Evolutionary conservation across 2,888 invertebrate genomes (phyloP), one percentile per base, ranked within the genome.

Genomic region (Caenorhabditis imperialis): DNA sequence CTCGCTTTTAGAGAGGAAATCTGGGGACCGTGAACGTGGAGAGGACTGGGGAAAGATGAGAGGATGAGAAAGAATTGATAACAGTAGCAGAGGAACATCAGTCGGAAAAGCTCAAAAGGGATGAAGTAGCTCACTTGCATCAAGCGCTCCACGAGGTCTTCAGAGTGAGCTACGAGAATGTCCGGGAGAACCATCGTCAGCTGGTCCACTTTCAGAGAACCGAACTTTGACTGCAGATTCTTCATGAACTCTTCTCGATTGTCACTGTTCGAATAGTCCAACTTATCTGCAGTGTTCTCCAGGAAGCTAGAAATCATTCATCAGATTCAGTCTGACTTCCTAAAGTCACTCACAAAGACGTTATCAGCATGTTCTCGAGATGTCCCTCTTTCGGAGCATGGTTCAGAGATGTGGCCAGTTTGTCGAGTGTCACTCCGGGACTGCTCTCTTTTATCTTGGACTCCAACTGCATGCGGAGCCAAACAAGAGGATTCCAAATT

Each of bases 31-130:
- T 70, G 40, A 42, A 38, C 42, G 25, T 57, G 67, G 67, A 48
- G 62, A 65, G 67, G 67, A 57, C 57, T 57, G 50, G 67, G 57
- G 67, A 67, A 67, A 51, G 51, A 67, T 50, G 65, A 65, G 42
- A 50, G 57, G 57, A 67, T 35, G 33, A 20, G n/a, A 67, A 51
- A 42, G 57, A 67, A 50, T 50, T 38, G 57, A 44, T 67, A 57
- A 67, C 55, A 57, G 51, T 45, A 55, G 57, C 45, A 63, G 20
- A 57, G 30, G 2, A 71, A 38, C 37, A 61, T 55, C 1, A 55
- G n/a, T 18, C 70, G 45, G 38, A 65, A 30, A 2, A 70, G 27
- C 23, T n/a, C 16, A 30, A 44, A n/a, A 65, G 65, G 45, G 65
- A 60, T 62, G 65, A 65, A 57, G 65, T 42, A 48, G 7, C 51